Percentiles rank a stretch among this genome's conserved stretches.
Conservation (phyloP, 2,113 vertebrate genomes). For the Cervus canadensis region DNA sequence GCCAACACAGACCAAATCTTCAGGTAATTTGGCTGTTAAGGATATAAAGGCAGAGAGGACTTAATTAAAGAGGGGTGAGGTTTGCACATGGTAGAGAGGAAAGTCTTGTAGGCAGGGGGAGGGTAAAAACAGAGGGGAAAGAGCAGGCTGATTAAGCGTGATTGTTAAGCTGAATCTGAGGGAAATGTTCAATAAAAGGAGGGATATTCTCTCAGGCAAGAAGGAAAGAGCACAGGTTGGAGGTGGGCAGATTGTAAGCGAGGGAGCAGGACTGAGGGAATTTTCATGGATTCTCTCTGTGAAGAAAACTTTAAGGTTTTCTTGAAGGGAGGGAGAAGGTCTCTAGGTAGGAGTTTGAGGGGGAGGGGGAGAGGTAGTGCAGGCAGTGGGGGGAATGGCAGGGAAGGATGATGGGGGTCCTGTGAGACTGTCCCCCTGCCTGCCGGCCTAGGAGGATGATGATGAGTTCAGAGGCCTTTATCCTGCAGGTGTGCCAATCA, state of each 20-base stretch:
- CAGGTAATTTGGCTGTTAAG: conserved; percentile 4
- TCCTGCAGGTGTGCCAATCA: too few relatives aligned
- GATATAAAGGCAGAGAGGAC: neutral
- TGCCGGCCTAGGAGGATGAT: neutral
- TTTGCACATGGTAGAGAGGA: neutral
- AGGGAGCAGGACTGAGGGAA: neutral
- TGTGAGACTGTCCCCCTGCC: neutral
- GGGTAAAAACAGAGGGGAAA: neutral
- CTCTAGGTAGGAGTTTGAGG: too few relatives aligned
- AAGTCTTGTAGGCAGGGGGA: neutral
- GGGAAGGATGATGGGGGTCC: neutral
- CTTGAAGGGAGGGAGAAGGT: neutral
- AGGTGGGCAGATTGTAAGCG: neutral
- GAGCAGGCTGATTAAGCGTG: neutral
- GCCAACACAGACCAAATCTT: neutral
- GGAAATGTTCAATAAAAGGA: neutral
- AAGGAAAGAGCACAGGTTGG: neutral
- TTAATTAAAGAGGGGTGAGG: neutral
- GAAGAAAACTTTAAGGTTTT: neutral
- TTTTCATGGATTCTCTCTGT: neutral
- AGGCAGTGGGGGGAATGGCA: neutral
- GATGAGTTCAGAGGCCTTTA: neutral
- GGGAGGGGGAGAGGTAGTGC: neutral
- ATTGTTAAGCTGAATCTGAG: neutral
- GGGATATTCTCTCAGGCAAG: neutral